Percentiles rank a stretch among this genome's conserved stretches.
Evolutionary conservation across 30 jellyfish, hydroid and myxozoan species (phyloP).

Genomic region (Pseudorhiza aurosa): DNA sequence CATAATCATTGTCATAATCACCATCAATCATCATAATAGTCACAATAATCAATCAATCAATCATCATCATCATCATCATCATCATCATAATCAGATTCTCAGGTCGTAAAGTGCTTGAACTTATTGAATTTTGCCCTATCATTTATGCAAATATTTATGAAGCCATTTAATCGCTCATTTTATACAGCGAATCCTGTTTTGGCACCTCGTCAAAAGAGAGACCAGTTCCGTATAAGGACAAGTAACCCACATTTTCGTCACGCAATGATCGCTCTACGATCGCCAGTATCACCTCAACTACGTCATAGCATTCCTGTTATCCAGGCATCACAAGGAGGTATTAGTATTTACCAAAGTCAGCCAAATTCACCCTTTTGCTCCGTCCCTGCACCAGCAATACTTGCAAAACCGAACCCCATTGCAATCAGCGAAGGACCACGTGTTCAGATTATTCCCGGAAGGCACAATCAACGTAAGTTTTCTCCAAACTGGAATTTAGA

Average conservation of each 20-base stretch:
- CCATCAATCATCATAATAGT: too few relatives aligned
- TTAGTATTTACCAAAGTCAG: constrained; percentile 41
- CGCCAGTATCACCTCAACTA: constrained; percentile 32
- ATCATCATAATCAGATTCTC: too few relatives aligned
- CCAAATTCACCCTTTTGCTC: constrained; percentile 11
- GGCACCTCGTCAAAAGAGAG: constrained; percentile 31
- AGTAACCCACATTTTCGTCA: constrained; percentile 37
- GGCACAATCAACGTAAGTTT: constrained; percentile 42
- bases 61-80: too few relatives aligned
- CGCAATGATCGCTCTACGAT: constrained; percentile 54
- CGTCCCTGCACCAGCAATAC: constrained; percentile 4
- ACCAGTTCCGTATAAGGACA: constrained; percentile 3
- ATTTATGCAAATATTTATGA: too few relatives aligned
- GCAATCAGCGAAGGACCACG: constrained; percentile 2
- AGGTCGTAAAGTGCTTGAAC: too few relatives aligned
- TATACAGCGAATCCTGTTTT: constrained; percentile 6
- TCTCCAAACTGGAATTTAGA: too few relatives aligned
- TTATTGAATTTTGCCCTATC: too few relatives aligned
- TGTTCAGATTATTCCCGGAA: constrained; percentile 17
- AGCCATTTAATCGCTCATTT: too few relatives aligned
- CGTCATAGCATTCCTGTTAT: constrained; percentile 39
- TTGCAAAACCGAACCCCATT: constrained; percentile 1
- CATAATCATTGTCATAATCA: background rate
- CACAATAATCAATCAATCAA: too few relatives aligned
- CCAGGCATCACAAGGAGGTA: constrained; percentile 38